Conservation (phyloP, 2,888 invertebrate genomes). For the Patella ulyssiponensis region DNA sequence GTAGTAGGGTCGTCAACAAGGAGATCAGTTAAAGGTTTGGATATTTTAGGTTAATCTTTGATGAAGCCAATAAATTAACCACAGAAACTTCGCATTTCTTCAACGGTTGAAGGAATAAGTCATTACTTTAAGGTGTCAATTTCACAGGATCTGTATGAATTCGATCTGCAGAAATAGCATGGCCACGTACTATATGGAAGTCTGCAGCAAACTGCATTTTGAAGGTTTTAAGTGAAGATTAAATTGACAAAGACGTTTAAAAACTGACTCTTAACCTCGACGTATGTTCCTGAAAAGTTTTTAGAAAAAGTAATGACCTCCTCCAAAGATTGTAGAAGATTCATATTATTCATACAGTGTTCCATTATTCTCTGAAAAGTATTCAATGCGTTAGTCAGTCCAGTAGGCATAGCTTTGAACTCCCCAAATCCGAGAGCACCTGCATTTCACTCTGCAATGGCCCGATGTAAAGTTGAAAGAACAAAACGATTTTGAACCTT, state of each 20-base stretch:
- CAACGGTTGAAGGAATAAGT: slow-evolving; percentile 31
- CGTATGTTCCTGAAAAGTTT: slow-evolving; percentile 36
- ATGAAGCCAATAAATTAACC: slow-evolving; percentile 41
- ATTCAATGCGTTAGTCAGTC: slow-evolving; percentile 40
- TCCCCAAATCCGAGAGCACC: slow-evolving; percentile 35
- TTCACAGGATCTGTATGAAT: slow-evolving; percentile 38
- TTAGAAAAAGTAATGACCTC: slow-evolving; percentile 40
- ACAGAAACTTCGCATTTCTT: slow-evolving; percentile 33
- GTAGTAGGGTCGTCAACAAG: background rate
- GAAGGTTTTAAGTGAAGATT: slow-evolving; percentile 38
- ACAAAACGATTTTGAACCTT: slow-evolving; percentile 27
- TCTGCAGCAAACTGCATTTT: slow-evolving; percentile 42
- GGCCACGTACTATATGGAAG: slow-evolving; percentile 39
- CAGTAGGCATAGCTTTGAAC: slow-evolving; percentile 29
- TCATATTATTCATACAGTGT: slow-evolving; percentile 33
- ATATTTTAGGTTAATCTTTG: slow-evolving; percentile 36
- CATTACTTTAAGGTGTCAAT: slow-evolving; percentile 26
- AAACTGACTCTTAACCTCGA: slow-evolving; percentile 32
- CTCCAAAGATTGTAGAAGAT: slow-evolving; percentile 43
- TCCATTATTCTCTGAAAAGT: slow-evolving; percentile 39
- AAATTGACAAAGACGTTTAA: slow-evolving; percentile 32
- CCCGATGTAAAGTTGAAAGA: slow-evolving; percentile 35
- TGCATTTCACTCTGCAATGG: slow-evolving; percentile 36
- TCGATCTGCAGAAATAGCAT: slow-evolving; percentile 34
- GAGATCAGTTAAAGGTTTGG: slow-evolving; percentile 35